Evolutionary conservation across 2,888 invertebrate genomes (phyloP).

Genomic region (Syrista parreyssii): DNA sequence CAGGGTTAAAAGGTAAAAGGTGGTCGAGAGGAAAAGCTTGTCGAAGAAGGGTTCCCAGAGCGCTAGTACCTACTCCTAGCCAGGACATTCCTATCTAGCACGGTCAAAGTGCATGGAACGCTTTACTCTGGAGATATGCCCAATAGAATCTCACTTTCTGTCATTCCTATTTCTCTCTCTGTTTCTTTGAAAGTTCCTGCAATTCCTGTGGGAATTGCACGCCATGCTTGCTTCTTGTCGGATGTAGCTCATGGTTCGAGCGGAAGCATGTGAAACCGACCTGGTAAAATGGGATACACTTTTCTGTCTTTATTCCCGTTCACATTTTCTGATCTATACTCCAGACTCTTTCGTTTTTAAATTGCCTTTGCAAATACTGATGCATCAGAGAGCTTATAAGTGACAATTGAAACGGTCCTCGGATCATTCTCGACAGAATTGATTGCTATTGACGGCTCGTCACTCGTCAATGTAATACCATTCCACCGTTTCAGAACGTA

Average conservation of each 20-base stretch:
- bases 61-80: not conserved
- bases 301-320: not conserved
- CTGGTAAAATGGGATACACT: not conserved
- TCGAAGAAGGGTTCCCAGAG: constrained; percentile 9
- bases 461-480: not conserved
- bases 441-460: not conserved
- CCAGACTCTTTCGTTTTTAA: not conserved
- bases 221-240: not conserved
- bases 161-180: not conserved
- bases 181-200: not conserved
- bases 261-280: not conserved
- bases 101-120: not conserved
- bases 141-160: not conserved
- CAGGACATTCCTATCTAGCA: not conserved
- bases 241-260: not conserved
- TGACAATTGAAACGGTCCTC: not conserved
- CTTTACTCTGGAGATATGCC: not conserved
- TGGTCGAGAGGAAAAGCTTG: constrained; percentile 31
- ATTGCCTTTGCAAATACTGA: not conserved
- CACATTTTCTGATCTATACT: not conserved
- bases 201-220: not conserved
- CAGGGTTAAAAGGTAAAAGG: not conserved
- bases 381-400: not conserved
- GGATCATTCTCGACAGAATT: not conserved
- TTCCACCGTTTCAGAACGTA: not conserved